Evolutionary conservation across 1,140 invertebrate genomes (phyloP).

Genomic region (Scaptomyza graminum): DNA sequence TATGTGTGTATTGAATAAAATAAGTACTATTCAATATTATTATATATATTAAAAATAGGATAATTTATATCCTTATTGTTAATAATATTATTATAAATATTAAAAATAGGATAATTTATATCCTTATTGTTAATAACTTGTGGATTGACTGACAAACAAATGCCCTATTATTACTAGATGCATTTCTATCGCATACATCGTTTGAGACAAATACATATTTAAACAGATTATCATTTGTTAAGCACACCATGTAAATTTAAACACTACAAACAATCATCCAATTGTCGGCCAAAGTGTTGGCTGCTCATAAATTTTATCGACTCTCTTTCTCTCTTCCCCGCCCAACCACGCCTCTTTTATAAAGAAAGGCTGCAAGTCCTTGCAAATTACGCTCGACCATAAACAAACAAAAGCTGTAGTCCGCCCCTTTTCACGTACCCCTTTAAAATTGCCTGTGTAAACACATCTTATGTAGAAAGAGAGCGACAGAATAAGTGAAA

Average conservation of each 20-base stretch:
- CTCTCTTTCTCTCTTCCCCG: background rate
- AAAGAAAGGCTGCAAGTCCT: background rate
- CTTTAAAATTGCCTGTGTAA: slow-evolving; percentile 26
- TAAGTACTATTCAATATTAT: too few relatives aligned
- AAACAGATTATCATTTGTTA: slow-evolving; percentile 5
- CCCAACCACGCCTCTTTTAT: background rate
- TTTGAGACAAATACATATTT: background rate
- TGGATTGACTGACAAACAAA: too few relatives aligned
- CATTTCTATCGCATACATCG: background rate
- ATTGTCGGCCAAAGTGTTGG: slow-evolving; percentile 43
- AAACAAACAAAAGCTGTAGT: slow-evolving; percentile 30
- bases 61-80: too few relatives aligned
- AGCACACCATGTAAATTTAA: background rate
- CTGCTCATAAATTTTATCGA: slow-evolving; percentile 38
- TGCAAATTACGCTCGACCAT: slow-evolving; percentile 18
- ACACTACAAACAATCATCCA: slow-evolving; percentile 33
- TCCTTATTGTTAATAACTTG: too few relatives aligned
- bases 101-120: too few relatives aligned
- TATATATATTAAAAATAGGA: too few relatives aligned
- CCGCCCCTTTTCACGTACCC: background rate
- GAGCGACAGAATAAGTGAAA: background rate
- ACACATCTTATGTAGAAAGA: slow-evolving; percentile 45
- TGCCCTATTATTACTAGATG: too few relatives aligned
- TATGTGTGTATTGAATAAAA: too few relatives aligned
- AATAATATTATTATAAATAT: too few relatives aligned